Conservation (phyloP, 2,797 vertebrate genomes). For the Orestias chungarensis region DNA sequence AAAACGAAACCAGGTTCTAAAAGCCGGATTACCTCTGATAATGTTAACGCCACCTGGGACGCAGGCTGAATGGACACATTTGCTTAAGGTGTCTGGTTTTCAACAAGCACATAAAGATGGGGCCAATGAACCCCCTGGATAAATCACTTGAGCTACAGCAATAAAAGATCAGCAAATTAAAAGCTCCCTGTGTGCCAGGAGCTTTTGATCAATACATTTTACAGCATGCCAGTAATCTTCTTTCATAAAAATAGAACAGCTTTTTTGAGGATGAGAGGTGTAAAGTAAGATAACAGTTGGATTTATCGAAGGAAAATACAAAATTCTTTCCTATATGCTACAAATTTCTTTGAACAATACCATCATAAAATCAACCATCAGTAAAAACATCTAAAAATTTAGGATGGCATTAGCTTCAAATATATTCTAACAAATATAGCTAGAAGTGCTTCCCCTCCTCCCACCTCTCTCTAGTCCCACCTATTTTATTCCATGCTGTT, state of each 20-base stretch:
- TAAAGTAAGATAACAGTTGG: slow-evolving; percentile 34
- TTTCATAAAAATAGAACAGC: slow-evolving; percentile 52
- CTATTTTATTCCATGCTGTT: slow-evolving; percentile 6
- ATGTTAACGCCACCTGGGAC: slow-evolving; percentile 43
- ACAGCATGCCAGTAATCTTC: slow-evolving; percentile 62
- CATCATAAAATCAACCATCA: slow-evolving; percentile 40
- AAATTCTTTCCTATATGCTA: slow-evolving; percentile 22
- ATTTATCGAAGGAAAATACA: neutral
- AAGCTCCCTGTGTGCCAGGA: slow-evolving; percentile 53
- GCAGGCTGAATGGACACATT: slow-evolving; percentile 51
- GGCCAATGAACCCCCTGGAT: slow-evolving; percentile 67
- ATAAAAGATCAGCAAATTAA: slow-evolving; percentile 75
- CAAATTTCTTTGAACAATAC: slow-evolving; percentile 36
- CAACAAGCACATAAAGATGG: slow-evolving; percentile 51
- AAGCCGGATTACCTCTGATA: slow-evolving; percentile 59
- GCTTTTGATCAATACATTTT: slow-evolving; percentile 64
- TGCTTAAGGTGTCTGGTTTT: slow-evolving; percentile 55
- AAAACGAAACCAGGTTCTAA: slow-evolving; percentile 31
- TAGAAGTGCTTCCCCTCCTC: no score
- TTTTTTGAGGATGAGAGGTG: neutral
- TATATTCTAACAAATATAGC: slow-evolving; percentile 2
- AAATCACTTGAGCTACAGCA: slow-evolving; percentile 69
- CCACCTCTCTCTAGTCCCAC: slow-evolving; percentile 9
- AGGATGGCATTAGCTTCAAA: no score
- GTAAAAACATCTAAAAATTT: slow-evolving; percentile 14